These are phyloP conservation scores for Marcusenius ussheri DNA, from an alignment of 2,113 vertebrate species.

Conservation along the genomic window DNA sequence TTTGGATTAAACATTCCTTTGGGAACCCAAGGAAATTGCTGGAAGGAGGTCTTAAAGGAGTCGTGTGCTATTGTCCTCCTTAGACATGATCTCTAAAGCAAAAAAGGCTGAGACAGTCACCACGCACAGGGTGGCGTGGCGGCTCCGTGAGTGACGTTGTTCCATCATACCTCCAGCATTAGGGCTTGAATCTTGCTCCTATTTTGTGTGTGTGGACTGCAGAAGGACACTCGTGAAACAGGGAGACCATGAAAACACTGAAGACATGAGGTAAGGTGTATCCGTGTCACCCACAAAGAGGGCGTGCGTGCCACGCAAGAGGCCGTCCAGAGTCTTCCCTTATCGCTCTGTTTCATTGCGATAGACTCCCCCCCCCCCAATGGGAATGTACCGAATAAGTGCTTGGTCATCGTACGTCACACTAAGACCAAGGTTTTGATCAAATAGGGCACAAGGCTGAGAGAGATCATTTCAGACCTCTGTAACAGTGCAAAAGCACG, in stretches of 20 bases:
- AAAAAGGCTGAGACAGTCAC: not conserved
- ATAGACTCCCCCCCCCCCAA: not conserved
- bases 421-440: not conserved
- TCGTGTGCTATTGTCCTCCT: not conserved
- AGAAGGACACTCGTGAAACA: not conserved
- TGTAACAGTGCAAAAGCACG: not conserved
- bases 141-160: not conserved
- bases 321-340: not conserved
- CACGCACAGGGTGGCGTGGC: not conserved
- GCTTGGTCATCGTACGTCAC: not conserved
- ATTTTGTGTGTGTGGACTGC: not conserved
- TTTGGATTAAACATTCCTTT: not conserved
- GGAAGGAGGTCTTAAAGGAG: not conserved
- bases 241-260: not conserved
- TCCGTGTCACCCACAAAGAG: not conserved
- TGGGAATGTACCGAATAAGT: not conserved
- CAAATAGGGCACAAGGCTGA: not conserved
- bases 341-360: not conserved
- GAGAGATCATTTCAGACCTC: not conserved
- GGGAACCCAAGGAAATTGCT: not conserved
- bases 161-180: not conserved
- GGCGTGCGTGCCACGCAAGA: not conserved
- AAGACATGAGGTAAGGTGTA: not conserved
- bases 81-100: not conserved
- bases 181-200: not conserved